Percentiles rank a stretch among this genome's conserved stretches.
These are phyloP conservation scores for Drosophila niveifrons DNA, from an alignment of 2,888 invertebrate species.

Conservation along the genomic window DNA sequence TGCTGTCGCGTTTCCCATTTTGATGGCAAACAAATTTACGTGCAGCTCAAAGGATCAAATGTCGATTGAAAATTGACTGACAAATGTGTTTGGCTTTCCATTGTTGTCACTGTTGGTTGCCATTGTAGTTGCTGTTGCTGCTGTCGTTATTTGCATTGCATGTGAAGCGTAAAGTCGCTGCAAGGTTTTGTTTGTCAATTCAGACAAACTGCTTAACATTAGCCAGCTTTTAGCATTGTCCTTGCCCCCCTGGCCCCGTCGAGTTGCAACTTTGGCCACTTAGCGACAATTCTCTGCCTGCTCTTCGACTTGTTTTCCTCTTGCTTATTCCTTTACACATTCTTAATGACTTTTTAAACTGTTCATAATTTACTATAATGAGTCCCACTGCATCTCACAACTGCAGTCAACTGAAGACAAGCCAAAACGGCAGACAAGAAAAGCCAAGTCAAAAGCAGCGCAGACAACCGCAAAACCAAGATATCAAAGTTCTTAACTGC, in stretches of 20 bases:
- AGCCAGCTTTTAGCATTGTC: conserved; percentile 16
- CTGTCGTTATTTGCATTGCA: conserved; percentile 2
- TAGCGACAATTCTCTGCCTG: neutral
- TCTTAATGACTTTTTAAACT: conserved; percentile 65
- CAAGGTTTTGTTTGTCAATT: conserved; percentile 4
- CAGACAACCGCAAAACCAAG: conserved; percentile 7
- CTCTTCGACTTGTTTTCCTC: neutral
- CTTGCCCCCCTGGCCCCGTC: neutral
- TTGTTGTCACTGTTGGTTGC: conserved; percentile 25
- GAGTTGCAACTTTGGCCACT: conserved; percentile 10
- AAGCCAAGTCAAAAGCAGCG: neutral
- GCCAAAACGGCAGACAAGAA: neutral
- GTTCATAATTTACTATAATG: conserved; percentile 62
- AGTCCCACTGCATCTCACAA: conserved; percentile 38
- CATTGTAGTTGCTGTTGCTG: neutral
- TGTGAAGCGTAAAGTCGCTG: neutral
- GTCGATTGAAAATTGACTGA: conserved; percentile 74
- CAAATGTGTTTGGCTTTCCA: conserved; percentile 63
- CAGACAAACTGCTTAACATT: conserved; percentile 17
- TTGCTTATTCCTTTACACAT: conserved; percentile 18
- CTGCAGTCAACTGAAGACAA: conserved; percentile 8
- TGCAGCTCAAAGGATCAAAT: conserved; percentile 73
- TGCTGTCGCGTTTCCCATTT: conserved; percentile 17
- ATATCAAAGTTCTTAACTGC: conserved; percentile 27
- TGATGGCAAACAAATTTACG: conserved; percentile 73